Percentiles rank a stretch among this genome's conserved stretches.
Evolutionary conservation across 1,140 invertebrate genomes (phyloP).

Genomic region (Hydropsyche tenuis): DNA sequence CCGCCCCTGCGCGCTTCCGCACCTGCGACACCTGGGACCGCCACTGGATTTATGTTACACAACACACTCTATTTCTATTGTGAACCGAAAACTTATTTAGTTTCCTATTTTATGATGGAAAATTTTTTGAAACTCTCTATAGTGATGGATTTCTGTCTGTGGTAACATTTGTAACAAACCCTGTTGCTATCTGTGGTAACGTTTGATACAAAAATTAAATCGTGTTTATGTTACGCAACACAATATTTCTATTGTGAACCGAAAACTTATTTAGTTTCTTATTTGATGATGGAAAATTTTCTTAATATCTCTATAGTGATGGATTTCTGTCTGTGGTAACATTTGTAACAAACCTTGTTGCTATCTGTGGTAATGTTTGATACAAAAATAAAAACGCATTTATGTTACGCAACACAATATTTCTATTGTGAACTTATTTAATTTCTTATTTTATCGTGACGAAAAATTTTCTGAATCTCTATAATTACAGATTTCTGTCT

Average conservation of each 20-base stretch:
- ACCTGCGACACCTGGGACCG: constrained; percentile 1
- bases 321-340: background rate
- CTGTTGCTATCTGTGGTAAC: background rate
- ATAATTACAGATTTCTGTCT: background rate
- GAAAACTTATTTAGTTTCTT: no score
- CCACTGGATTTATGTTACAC: background rate
- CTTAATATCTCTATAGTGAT: background rate
- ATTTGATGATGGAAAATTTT: no score
- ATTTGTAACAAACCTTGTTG: background rate
- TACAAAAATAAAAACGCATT: no score
- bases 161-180: background rate
- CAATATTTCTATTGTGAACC: no score
- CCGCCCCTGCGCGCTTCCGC: background rate
- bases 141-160: background rate
- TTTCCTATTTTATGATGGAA: no score
- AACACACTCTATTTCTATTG: no score
- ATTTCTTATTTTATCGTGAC: background rate
- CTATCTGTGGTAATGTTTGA: background rate
- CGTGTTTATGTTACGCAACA: background rate
- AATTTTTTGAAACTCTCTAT: background rate
- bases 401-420: background rate
- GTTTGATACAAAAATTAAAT: no score
- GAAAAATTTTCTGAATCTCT: background rate
- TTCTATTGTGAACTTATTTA: no score
- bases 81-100: no score